Percentiles rank a stretch among this genome's conserved stretches.
phyloP scores from a whole-genome alignment of 2,113 vertebrate genomes.

The Pseudonaja textilis region DNA sequence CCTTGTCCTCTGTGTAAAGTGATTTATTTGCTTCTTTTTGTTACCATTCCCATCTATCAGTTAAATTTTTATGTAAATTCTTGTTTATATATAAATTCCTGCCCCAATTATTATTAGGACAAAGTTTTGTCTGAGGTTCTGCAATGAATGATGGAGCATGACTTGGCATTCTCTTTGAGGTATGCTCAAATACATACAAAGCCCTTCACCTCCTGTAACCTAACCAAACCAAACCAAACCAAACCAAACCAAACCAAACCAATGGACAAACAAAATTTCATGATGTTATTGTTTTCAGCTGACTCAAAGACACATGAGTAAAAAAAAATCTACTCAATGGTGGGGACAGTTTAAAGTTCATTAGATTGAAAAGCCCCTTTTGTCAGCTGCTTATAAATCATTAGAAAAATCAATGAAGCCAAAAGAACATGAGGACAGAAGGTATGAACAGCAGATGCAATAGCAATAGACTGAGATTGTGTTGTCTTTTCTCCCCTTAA shows the following conservation, averaged over 20 bases:
- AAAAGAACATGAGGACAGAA: background rate
- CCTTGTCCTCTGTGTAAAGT: background rate
- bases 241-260: background rate
- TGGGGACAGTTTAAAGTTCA: background rate
- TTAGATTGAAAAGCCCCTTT: background rate
- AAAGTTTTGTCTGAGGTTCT: background rate
- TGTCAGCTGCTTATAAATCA: background rate
- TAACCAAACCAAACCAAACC: background rate
- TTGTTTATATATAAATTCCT: background rate
- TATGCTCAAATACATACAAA: background rate
- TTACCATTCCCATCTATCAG: background rate
- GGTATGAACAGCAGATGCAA: background rate
- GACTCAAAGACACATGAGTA: background rate
- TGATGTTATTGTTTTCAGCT: background rate
- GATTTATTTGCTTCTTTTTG: background rate
- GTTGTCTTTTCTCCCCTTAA: background rate
- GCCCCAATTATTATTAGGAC: background rate
- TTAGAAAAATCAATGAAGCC: background rate
- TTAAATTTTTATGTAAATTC: background rate
- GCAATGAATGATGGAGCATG: background rate
- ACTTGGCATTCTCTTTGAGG: background rate
- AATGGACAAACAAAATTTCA: background rate
- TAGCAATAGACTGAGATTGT: background rate
- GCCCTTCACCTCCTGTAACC: background rate
- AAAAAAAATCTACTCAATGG: background rate